Evolutionary conservation across 2,888 invertebrate genomes (phyloP).

Genomic region (Tineola bisselliella): DNA sequence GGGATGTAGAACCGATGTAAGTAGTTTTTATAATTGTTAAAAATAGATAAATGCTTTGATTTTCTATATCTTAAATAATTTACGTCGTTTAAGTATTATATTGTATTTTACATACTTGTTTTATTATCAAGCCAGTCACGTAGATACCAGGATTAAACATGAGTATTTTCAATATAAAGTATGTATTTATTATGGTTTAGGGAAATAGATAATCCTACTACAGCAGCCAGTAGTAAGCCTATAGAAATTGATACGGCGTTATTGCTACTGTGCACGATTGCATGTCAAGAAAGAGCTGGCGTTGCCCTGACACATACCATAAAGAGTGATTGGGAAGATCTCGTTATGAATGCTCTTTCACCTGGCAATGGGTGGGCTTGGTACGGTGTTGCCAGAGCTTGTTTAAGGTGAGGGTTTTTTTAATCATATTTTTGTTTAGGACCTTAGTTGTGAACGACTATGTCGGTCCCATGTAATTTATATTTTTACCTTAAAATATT

Average conservation of each 20-base stretch:
- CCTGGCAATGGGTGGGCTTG: constrained; percentile 82
- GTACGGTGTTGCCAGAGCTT: constrained; percentile 87
- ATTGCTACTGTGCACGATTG: constrained; percentile 82
- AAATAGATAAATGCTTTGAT: too few species aligned
- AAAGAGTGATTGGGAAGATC: constrained; percentile 40
- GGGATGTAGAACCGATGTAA: too few species aligned
- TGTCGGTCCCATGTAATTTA: too few species aligned
- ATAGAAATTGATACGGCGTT: constrained; percentile 68
- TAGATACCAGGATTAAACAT: too few species aligned
- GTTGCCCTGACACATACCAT: constrained; percentile 69
- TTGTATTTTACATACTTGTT: too few species aligned
- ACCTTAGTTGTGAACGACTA: too few species aligned
- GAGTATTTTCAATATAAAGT: too few species aligned
- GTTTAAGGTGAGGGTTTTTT: constrained; percentile 72
- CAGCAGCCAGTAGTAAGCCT: neutral
- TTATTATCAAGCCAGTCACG: too few species aligned
- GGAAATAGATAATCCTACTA: constrained; percentile 26
- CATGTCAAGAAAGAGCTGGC: constrained; percentile 83
- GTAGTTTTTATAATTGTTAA: too few species aligned
- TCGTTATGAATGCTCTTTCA: constrained; percentile 66
- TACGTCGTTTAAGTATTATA: too few species aligned
- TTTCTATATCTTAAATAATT: too few species aligned
- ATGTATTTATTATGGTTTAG: constrained; percentile 21
- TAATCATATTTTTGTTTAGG: neutral
- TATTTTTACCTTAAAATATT: too few species aligned